A percentile compares a stretch with the other conserved stretches of the same genome.
These are phyloP conservation scores for Malurus splendens DNA, from an alignment of 2,797 vertebrate species.

Conservation along the genomic window DNA sequence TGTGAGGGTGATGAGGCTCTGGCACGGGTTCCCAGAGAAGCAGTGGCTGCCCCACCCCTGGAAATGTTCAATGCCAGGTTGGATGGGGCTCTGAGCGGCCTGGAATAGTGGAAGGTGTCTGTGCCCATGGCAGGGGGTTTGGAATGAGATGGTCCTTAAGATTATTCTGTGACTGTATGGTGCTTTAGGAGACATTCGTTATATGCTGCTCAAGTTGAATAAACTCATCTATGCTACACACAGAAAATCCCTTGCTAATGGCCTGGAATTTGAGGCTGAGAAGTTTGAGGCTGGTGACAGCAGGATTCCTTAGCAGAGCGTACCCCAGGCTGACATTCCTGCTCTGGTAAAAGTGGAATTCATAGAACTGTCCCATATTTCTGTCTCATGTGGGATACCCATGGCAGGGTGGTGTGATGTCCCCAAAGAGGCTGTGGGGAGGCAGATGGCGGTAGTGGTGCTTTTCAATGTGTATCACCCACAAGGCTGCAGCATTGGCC, in stretches of 20 bases:
- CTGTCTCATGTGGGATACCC: background rate
- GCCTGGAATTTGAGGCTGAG: background rate
- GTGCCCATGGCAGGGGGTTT: background rate
- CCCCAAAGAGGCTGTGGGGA: background rate
- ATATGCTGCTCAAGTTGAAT: background rate
- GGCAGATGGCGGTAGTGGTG: fast-evolving
- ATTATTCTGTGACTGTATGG: background rate
- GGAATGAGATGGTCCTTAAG: background rate
- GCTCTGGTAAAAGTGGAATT: background rate
- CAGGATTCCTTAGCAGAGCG: background rate
- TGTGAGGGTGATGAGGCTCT: background rate
- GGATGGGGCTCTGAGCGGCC: background rate
- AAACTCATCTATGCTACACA: background rate
- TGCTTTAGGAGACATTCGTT: background rate
- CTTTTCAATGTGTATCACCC: background rate
- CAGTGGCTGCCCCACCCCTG: background rate
- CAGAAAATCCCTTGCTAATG: background rate
- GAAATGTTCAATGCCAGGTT: background rate
- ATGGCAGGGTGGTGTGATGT: fast-evolving
- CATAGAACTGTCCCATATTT: background rate
- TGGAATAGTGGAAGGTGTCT: background rate
- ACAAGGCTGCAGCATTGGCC: background rate
- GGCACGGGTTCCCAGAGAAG: background rate
- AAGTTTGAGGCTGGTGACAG: background rate
- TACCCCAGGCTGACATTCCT: background rate